Evolutionary conservation across 2,113 vertebrate species (phyloP), one percentile per base, ranked within the genome.

Genomic region (Gopherus evgoodei): DNA sequence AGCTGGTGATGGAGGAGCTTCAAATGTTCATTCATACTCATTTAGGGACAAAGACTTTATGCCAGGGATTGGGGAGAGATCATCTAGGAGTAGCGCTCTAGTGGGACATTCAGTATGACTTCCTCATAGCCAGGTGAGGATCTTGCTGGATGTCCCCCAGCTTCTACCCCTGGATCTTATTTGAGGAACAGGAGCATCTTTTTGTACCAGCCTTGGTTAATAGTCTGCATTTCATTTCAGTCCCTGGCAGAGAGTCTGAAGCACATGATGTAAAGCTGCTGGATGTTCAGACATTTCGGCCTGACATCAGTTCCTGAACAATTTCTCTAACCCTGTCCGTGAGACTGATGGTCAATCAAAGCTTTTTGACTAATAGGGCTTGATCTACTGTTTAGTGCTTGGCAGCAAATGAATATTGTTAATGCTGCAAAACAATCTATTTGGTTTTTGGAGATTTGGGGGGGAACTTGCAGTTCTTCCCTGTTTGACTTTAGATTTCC

Each of bases 401-500:
- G 38, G 29, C 44, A 21, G 19, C 47, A 44, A 25, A 35, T 12
- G 13, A 31, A 44, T 38, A 86, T 22, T 56, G 17, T 88, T 47
- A 87, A 17, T 87, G 49, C 57, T 59, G 56, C 35, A 6, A 6
- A 69, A 80, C 5, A 14, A 3, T 86, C 87, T 86, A 24, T 29
- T 6, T 90, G 35, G 38, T 62, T 83, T 11, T 2, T 8, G 81
- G 53, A 83, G 47, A 5, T 49, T 52, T 35, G 27, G n/a, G 44
- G 44, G 29, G 62, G 54, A 81, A 19, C 19, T 25, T 65, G 27
- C 44, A 7, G 3, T 42, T 59, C 14, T 21, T 59, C 53, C 5
- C 16, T 81, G 22, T 62, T 65, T 88, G 49, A 75, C 21, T 75
- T 80, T 95, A 88, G 59, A n/a, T 12, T 93, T 96, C 62, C 93